Base-by-base conservation (phyloP, 2,797 vertebrate genomes). In the Diplodus puntazzo region DNA sequence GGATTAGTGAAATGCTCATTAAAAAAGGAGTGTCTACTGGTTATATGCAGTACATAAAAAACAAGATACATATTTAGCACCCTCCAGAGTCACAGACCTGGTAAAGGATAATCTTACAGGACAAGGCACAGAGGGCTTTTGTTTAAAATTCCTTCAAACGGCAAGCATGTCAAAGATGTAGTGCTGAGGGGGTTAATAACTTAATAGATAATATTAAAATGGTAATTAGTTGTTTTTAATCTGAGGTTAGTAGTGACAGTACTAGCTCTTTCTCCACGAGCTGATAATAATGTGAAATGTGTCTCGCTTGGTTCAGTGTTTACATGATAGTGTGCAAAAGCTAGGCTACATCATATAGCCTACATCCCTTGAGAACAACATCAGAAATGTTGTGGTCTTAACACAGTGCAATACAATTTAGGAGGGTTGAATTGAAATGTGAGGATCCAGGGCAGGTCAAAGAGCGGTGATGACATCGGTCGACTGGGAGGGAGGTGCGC, bases 341-440 rank as follows among this genome's bases (percentile, higher is more conserved):
- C 50, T 66, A 83, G 77, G 65, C 82, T 71, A 67, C 39, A 13
- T 70, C 45, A 64, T 57, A 59, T 61, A 82, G 76, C 77, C 83
- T 80, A 69, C 14, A 42, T 68, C 30, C 39, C 63, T 75, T 66
- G 2, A 74, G 67, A 68, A 82, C 45, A 82, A 69, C 49, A 49
- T 59, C 61, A 57, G 61, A 81, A 76, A 70, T 77, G 10, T 52
- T 59, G 18, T 25, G 34, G 2, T 11, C 49, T 68, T 75, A 20
- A 21, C 72, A 69, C 45, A 77, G 72, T 71, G 67, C 67, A 74
- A 42, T 45, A 60, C 50, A 73, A 48, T 74, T 54, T 77, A 54
- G 45, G 39, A 61, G 27, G 43, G 50, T 72, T 25, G 77, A 77
- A 80, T 61, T 70, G 53, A 92, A 93, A 93, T 63, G 69, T 76